Evolutionary conservation across 1,140 invertebrate species (phyloP), one percentile per base, ranked within the genome.

Genomic region (Leptinotarsa texana): DNA sequence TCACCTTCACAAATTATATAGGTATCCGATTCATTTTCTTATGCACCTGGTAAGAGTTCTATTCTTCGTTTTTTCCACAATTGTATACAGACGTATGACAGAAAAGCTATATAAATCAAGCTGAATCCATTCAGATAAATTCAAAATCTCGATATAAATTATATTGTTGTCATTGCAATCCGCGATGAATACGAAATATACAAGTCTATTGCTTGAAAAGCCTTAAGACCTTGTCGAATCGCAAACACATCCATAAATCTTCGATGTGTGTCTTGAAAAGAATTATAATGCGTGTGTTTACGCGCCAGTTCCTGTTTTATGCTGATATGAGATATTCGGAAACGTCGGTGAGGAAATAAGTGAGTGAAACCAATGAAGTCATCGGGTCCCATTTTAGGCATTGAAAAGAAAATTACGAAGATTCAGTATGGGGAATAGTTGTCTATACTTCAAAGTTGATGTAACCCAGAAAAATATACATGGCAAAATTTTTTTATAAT

Each of bases 221-320:
- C 72, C 72, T 73, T 76, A 76, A 76, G 75, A 76, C 71, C 72
- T 76, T 76, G 75, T 76, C 75, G 75, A 76, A 76, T 76, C 63
- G 75, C 75, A 68, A 76, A 76, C 66, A 73, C 48, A 65, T 33
- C 65, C 71, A 76, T 76, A 76, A 70, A 76, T 76, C 75, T 76
- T 48, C 21, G 13, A 63, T 62, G 67, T 68, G 68, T 69, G 69
- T 51, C 71, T 69, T 63, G 71, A 73, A 69, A 76, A 76, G 75
- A 76, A 76, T 76, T 73, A 76, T 72, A 76, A 73, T 76, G 75
- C 61, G 75, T 57, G n/a, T 51, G 51, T 57, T 57, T 57, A 57
- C 51, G 51, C 51, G n/a, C 51, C 51, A 57, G 18, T 15, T 48
- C 27, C 42, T 69, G 17, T 69, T 24, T 49, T n/a, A 49, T 57